Evolutionary conservation across 2,113 vertebrate species (phyloP).

Genomic region (Rhodinocichla rosea): DNA sequence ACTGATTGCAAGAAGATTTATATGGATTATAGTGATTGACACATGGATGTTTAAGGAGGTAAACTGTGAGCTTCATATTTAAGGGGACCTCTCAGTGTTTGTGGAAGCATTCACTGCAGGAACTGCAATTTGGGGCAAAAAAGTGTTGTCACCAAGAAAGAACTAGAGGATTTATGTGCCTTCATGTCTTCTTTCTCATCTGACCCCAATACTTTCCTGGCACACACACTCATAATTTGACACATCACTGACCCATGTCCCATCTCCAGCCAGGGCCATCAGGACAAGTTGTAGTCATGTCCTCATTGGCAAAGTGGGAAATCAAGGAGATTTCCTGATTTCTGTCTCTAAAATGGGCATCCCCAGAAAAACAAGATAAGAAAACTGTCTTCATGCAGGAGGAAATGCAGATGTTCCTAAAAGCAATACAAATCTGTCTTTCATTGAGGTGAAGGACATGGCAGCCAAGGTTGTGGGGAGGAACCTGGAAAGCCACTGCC

Average conservation of each 20-base stretch:
- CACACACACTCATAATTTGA: neutral
- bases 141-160: neutral
- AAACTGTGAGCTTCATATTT: constrained; percentile 27
- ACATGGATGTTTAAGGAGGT: neutral
- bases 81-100: neutral
- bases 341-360: neutral
- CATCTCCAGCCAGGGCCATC: neutral
- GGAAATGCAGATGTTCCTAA: neutral
- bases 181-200: neutral
- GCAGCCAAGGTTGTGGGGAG: neutral
- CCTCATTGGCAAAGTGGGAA: neutral
- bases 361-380: neutral
- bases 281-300: neutral
- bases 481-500: neutral
- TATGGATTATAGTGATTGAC: constrained; percentile 27
- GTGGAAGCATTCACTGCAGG: neutral
- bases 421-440: neutral
- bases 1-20: neutral
- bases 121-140: neutral
- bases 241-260: rapidly evolving
- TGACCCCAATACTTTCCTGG: neutral
- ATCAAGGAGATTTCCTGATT: neutral
- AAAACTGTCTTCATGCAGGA: neutral
- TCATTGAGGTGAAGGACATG: neutral
- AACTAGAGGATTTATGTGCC: neutral